Conservation (phyloP, 2,888 invertebrate genomes). For the Agrotis exclamationis region DNA sequence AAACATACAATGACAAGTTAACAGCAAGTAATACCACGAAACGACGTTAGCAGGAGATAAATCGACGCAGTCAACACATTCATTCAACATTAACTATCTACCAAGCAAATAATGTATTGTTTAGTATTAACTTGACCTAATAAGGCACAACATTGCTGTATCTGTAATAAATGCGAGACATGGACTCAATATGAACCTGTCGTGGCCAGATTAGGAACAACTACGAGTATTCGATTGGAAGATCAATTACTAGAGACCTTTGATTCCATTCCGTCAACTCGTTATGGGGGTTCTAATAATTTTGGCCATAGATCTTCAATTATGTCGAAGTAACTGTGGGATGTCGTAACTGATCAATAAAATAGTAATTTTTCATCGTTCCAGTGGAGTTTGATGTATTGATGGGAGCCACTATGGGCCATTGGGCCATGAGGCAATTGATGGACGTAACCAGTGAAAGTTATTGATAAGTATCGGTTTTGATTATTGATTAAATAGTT, state of each 20-base stretch:
- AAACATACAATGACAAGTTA: constrained; percentile 27
- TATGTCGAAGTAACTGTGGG: constrained; percentile 63
- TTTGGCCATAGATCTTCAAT: constrained; percentile 67
- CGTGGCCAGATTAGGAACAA: constrained; percentile 65
- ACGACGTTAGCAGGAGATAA: constrained; percentile 36
- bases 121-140: constrained; percentile 63
- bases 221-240: constrained; percentile 49
- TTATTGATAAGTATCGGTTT: constrained; percentile 56
- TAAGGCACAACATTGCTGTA: constrained; percentile 39
- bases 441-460: constrained; percentile 67
- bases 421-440: constrained; percentile 61
- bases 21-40: constrained; percentile 16
- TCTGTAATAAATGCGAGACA: constrained; percentile 43
- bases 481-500: constrained; percentile 54
- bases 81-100: constrained; percentile 48
- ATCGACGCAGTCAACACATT: constrained; percentile 47
- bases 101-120: constrained; percentile 40
- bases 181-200: constrained; percentile 55
- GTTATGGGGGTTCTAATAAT: constrained; percentile 59
- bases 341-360: constrained; percentile 75
- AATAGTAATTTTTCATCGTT: constrained; percentile 73
- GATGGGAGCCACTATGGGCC: constrained; percentile 43
- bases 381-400: constrained; percentile 48
- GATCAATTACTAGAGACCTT: constrained; percentile 63
- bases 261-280: constrained; percentile 50